A percentile compares a stretch with the other conserved stretches of the same genome.
phyloP scores from a whole-genome alignment of 2,113 vertebrate species.

The Tursiops truncatus region DNA sequence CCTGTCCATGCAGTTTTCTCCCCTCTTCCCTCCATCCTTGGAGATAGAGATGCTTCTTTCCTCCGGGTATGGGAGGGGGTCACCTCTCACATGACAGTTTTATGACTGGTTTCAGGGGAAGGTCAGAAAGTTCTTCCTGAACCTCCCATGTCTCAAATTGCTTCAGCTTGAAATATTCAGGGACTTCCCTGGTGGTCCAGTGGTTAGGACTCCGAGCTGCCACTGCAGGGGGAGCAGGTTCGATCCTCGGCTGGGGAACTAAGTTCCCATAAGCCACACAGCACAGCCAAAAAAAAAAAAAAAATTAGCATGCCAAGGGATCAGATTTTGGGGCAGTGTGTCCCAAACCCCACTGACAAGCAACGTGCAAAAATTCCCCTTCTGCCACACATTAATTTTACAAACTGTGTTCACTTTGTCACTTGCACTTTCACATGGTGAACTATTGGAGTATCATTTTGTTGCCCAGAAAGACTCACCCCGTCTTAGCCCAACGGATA shows the following conservation, averaged over 20 bases:
- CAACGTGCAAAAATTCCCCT: not conserved
- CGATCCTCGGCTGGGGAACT: too few relatives aligned
- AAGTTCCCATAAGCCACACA: too few relatives aligned
- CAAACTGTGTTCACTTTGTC: not conserved
- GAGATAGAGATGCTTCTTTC: not conserved
- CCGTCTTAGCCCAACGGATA: not conserved
- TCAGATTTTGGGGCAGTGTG: not conserved
- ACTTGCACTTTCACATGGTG: not conserved
- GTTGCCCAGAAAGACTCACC: not conserved
- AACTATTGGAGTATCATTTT: not conserved
- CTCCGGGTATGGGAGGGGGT: too few relatives aligned
- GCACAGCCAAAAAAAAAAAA: too few relatives aligned
- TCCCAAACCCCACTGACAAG: not conserved
- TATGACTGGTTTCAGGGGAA: not conserved
- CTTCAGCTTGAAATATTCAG: not conserved
- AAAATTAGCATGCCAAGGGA: not conserved
- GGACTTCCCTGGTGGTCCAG: too few relatives aligned
- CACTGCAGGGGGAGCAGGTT: too few relatives aligned
- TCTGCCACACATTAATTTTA: not conserved
- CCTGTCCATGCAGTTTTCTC: not conserved
- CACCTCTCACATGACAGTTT: not conserved
- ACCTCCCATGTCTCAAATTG: not conserved
- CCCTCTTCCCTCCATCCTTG: not conserved
- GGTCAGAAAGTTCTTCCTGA: not conserved
- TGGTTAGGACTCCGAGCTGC: too few relatives aligned